Percentiles rank a stretch among this genome's conserved stretches.
phyloP scores from a whole-genome alignment of 2,888 invertebrate genomes.

The Leptinotarsa rubiginosa region DNA sequence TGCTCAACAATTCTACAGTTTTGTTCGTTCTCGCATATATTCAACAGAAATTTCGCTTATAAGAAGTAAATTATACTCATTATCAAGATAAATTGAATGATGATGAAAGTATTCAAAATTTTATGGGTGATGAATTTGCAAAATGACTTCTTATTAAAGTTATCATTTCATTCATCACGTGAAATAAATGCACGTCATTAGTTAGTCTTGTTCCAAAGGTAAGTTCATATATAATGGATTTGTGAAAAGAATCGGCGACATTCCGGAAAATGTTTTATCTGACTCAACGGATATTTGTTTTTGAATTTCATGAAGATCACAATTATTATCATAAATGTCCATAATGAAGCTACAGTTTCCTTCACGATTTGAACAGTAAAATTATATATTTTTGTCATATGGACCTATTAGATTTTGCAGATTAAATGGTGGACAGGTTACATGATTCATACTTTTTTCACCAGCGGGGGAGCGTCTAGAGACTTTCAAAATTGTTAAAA shows the following conservation, averaged over 20 bases:
- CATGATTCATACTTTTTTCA: no score
- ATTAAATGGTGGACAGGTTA: no score
- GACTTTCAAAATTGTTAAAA: no score
- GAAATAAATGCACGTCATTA: slow-evolving; percentile 27
- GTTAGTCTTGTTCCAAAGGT: background rate
- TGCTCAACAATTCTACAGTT: background rate
- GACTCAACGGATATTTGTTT: background rate
- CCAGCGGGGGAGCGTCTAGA: no score
- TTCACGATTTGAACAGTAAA: background rate
- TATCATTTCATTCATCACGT: slow-evolving; percentile 40
- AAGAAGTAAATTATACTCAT: slow-evolving; percentile 36
- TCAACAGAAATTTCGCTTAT: slow-evolving; percentile 28
- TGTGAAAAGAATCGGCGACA: background rate
- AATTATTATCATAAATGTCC: background rate
- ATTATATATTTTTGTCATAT: background rate
- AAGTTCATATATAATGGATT: background rate
- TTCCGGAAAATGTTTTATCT: background rate
- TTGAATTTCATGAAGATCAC: background rate
- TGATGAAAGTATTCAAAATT: slow-evolving; percentile 36
- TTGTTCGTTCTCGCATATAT: slow-evolving; percentile 9
- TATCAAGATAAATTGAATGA: slow-evolving; percentile 38
- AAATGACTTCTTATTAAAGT: slow-evolving; percentile 36
- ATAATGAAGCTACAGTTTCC: background rate
- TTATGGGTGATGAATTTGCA: slow-evolving; percentile 37
- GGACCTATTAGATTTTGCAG: no score